These are phyloP conservation scores for Albula goreensis DNA, from an alignment of 2,113 vertebrate genomes.

Conservation along the genomic window DNA sequence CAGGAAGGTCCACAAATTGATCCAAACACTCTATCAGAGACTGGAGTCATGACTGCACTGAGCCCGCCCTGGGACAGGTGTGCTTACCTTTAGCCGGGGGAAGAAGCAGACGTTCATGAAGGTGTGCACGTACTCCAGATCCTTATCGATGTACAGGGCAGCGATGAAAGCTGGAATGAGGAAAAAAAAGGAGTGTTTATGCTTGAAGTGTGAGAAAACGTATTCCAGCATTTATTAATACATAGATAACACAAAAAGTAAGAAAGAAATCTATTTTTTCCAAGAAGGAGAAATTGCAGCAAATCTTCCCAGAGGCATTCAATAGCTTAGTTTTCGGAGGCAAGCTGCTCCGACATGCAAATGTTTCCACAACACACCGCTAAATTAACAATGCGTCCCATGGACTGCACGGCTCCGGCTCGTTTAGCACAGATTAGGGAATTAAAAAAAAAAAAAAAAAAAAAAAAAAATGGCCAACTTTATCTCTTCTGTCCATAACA, in stretches of 20 bases:
- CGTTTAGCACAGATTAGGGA: neutral
- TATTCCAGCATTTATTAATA: too few relatives aligned
- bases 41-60: too few relatives aligned
- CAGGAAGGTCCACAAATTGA: too few relatives aligned
- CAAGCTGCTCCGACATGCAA: neutral
- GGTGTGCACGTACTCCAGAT: slow-evolving; percentile 93
- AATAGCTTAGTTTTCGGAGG: neutral
- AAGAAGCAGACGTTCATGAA: slow-evolving; percentile 99
- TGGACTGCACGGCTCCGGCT: neutral
- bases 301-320: neutral
- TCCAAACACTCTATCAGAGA: too few relatives aligned
- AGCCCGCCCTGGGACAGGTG: too few relatives aligned
- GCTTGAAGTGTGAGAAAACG: too few relatives aligned
- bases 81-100: slow-evolving; percentile 86
- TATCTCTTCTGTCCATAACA: too few relatives aligned
- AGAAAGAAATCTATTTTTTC: neutral
- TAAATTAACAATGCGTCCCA: neutral
- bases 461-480: neutral
- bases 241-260: neutral
- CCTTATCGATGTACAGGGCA: slow-evolving; percentile 96
- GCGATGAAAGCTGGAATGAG: slow-evolving; percentile 87
- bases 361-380: neutral
- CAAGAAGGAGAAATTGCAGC: neutral
- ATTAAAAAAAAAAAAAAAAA: neutral
- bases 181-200: slow-evolving; percentile 19